Evolutionary conservation across 2,888 invertebrate species (phyloP), one percentile per base, ranked within the genome.

Genomic region (Chrysina gloriosa): DNA sequence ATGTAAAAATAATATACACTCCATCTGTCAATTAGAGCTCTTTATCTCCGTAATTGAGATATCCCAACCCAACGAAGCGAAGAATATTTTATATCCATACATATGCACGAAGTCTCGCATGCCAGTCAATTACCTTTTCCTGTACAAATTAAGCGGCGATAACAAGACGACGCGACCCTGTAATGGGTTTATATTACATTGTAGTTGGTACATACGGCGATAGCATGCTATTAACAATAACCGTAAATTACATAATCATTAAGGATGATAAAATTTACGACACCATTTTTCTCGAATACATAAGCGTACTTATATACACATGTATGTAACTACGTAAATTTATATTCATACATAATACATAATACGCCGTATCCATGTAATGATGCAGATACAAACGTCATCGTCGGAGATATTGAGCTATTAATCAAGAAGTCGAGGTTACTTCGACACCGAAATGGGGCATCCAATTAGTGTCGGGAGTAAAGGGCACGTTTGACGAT

Each of bases 241-340:
- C 48, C 25, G 7, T 48, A 48, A 52, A 31, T 52, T 52, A 52
- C 52, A 52, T 52, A 52, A 31, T 52, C 31, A 19, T 31, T 52
- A 31, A 31, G 11, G 52, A 52, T 52, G 31, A 52, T 31, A 50
- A 50, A 50, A 52, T 52, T 52, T 31, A 52, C 31, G 52, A 25
- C 19, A 7, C 14, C n/a, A 19, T 52, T 16, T 52, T 25, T 52
- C 19, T 25, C 31, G n/a, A 9, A 31, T 31, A 11, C 11, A 48
- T 48, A 48, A 48, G 25, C 9, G 48, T 11, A 5, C 16, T 19
- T 47, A 2, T 0, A 23, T 47, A 16, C 9, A 21, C 3, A 16
- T 16, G 7, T 47, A 47, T 21, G 4, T 47, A 11, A 4, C n/a
- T n/a, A 14, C n/a, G 14, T 1, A n/a, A 34, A 34, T 34, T n/a